Evolutionary conservation across 2,113 vertebrate species (phyloP).

Genomic region (Phoenicopterus ruber): DNA sequence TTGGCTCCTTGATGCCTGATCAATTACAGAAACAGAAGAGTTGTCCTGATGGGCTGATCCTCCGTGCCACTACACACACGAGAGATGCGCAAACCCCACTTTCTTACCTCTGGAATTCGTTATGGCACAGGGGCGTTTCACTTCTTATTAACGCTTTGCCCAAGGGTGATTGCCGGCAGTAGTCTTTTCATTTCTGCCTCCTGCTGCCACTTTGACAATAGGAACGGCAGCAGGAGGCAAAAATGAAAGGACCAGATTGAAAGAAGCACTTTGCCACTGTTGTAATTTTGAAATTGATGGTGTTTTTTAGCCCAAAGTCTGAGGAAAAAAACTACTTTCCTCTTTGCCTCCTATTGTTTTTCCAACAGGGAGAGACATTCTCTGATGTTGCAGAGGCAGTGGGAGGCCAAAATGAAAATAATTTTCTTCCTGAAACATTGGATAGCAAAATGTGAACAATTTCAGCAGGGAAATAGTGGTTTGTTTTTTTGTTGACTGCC

Average conservation of each 20-base stretch:
- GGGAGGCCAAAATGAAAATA: constrained; percentile 48
- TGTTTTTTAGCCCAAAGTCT: constrained; percentile 62
- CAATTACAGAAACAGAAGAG: not conserved
- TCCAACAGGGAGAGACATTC: constrained; percentile 50
- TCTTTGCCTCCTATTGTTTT: constrained; percentile 61
- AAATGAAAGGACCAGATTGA: constrained; percentile 64
- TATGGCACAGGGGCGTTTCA: not conserved
- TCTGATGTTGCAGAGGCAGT: constrained; percentile 45
- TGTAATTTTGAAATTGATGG: constrained; percentile 69
- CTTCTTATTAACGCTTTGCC: constrained; percentile 38
- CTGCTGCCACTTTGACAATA: constrained; percentile 55
- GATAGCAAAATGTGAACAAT: constrained; percentile 56
- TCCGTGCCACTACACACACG: rapidly evolving
- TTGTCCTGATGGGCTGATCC: not conserved
- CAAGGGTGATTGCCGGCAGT: constrained; percentile 35
- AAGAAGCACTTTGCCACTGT: constrained; percentile 60
- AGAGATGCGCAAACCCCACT: not conserved
- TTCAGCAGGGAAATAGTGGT: not conserved
- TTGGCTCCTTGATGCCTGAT: not conserved
- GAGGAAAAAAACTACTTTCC: constrained; percentile 56
- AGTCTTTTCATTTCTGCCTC: constrained; percentile 49
- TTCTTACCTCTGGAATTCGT: not conserved
- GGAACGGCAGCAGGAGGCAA: constrained; percentile 51
- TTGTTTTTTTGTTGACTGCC: not conserved
- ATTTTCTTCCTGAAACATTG: constrained; percentile 56